A percentile compares a stretch with the other conserved stretches of the same genome.
Conservation (phyloP, 2,113 vertebrate species). For the Dermatemys mawii region DNA sequence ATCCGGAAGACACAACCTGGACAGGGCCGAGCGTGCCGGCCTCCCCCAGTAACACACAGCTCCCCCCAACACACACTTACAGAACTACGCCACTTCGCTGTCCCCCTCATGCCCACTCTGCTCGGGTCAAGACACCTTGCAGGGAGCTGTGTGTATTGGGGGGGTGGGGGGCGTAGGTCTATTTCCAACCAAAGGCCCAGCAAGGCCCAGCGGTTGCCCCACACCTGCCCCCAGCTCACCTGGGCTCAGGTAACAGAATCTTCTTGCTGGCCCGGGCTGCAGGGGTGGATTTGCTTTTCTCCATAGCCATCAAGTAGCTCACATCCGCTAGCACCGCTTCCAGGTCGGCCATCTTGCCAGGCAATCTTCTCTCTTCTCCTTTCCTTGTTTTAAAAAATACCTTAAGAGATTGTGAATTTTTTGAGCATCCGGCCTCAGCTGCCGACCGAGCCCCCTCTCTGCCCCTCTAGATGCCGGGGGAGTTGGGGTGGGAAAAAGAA, state of each 20-base stretch:
- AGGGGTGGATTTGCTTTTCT: constrained; percentile 82
- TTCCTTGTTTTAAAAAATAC: no score
- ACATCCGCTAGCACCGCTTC: constrained; percentile 83
- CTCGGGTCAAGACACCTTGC: no score
- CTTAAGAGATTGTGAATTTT: no score
- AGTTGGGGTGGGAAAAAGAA: neutral
- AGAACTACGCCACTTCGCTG: neutral
- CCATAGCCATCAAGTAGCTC: constrained; percentile 85
- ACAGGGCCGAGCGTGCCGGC: neutral
- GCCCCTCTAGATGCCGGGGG: neutral
- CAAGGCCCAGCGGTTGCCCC: neutral
- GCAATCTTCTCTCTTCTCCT: no score
- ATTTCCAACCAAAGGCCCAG: no score
- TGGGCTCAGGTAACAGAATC: constrained; percentile 82
- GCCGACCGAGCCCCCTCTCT: neutral
- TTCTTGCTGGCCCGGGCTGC: constrained; percentile 82
- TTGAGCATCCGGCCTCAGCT: neutral
- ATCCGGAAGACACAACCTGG: neutral
- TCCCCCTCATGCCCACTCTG: no score
- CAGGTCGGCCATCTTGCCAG: constrained; percentile 81
- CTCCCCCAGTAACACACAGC: no score
- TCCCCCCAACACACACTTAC: neutral
- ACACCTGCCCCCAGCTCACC: constrained; percentile 63
- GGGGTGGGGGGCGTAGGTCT: no score
- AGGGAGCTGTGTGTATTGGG: no score